A percentile compares a stretch with the other conserved stretches of the same genome.
These are phyloP conservation scores for Rhynchotus rufescens DNA, from an alignment of 2,797 vertebrate species.

Conservation along the genomic window DNA sequence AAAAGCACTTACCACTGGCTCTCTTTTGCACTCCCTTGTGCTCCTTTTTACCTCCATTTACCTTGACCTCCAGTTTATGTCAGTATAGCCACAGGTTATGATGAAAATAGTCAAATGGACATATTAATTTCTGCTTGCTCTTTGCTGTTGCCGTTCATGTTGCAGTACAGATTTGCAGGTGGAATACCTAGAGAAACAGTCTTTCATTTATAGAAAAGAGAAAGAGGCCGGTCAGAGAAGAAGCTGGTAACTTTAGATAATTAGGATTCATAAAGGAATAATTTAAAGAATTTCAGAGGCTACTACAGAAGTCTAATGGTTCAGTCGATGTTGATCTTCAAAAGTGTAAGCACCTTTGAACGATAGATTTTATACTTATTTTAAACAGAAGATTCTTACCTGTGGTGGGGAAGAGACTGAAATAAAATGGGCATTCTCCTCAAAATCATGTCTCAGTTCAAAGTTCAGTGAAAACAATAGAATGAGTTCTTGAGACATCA, in stretches of 20 bases:
- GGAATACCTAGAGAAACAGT: conserved; percentile 14
- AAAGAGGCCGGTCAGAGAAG: background rate
- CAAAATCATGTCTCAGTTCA: background rate
- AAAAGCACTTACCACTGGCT: background rate
- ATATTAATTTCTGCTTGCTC: background rate
- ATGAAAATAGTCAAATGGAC: background rate
- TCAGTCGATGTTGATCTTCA: conserved; percentile 5
- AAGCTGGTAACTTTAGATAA: background rate
- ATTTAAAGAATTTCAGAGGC: conserved; percentile 20
- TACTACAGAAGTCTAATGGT: background rate
- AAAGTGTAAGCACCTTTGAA: background rate
- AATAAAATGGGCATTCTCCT: background rate
- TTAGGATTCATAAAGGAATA: conserved; percentile 8
- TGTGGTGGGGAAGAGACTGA: background rate
- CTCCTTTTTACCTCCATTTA: background rate
- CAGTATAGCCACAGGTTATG: background rate
- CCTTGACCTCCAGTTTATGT: conserved; percentile 5
- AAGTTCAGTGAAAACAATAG: background rate
- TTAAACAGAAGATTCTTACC: background rate
- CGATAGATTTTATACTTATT: conserved; percentile 15
- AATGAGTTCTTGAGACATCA: background rate
- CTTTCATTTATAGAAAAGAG: conserved; percentile 1
- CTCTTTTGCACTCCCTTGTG: background rate
- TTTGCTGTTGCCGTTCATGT: background rate
- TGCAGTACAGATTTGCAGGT: background rate